Base-by-base conservation (phyloP, 2,797 vertebrate genomes). In the Taenioides sp. region DNA sequence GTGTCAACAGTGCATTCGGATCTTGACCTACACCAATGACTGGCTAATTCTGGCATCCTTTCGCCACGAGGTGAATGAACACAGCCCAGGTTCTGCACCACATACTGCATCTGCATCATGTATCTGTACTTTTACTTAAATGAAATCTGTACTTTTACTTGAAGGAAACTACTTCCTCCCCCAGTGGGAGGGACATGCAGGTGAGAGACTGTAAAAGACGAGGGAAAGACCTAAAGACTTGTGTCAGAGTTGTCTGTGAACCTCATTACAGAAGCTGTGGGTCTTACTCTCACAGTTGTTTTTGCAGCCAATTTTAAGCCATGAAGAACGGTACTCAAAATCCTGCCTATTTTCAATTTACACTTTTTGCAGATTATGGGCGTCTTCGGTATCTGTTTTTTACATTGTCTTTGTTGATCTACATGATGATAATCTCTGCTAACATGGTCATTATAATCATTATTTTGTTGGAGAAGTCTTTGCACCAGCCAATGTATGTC, bases 401-500 rank as follows among this genome's bases (percentile, higher is more conserved):
- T 72, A 28, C 76, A n/a, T 34, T 89, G 55, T 81, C 68, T 49
- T 57, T 88, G 2, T 25, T 86, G 27, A 20, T 85, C 54, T 84
- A 73, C 47, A 20, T 69, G 2, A 37, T 65, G 2, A 91, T 90
- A 14, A 40, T 89, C 66, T 65, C 43, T 7, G 82, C 85, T 9
- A 90, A 91, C 74, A 49, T 89, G 54, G 58, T 79, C 27, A 75
- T 91, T 7, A 70, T 90, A 28, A 4, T 85, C 49, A 76, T 81
- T 0, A 23, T 67, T n/a, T 6, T 55, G 0, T 17, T 68, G 22
- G 74, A 84, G 69, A 84, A 63, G 23, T 67, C 79, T 6, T 77
- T 88, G 34, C 83, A 87, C 68, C 65, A 82, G 43, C 87, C 85
- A 47, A 88, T 87, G 83, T 83, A 82, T 4, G 23, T 87, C 1